Percentiles rank a stretch among this genome's conserved stretches.
Evolutionary conservation across 1,140 invertebrate species (phyloP).

Genomic region (Gryon sp.): DNA sequence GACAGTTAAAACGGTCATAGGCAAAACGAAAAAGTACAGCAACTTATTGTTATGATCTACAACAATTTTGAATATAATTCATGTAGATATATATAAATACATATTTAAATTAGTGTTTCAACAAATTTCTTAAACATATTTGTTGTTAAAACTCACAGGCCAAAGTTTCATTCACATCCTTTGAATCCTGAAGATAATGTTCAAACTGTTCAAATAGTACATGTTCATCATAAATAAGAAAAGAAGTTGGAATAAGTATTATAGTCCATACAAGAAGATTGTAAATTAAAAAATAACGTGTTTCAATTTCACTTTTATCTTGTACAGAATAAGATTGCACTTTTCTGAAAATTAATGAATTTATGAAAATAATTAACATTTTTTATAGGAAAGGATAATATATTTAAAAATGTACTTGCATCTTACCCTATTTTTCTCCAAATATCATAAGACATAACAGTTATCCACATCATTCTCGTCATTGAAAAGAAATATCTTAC

Average conservation of each 20-base stretch:
- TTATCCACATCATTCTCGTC: background rate
- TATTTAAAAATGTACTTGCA: background rate
- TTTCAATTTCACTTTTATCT: background rate
- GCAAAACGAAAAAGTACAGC: background rate
- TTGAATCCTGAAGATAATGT: no score
- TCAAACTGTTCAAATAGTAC: no score
- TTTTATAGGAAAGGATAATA: no score
- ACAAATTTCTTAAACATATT: no score
- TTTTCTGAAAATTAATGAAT: background rate
- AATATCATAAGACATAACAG: slow-evolving; percentile 13
- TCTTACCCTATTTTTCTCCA: slow-evolving; percentile 26
- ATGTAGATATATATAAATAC: no score
- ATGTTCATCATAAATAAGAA: slow-evolving; percentile 6
- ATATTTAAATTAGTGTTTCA: background rate
- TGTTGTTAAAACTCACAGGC: no score
- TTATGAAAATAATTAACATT: background rate
- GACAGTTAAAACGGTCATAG: background rate
- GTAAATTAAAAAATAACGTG: slow-evolving; percentile 2
- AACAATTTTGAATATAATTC: background rate
- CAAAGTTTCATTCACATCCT: no score
- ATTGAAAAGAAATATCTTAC: slow-evolving; percentile 9
- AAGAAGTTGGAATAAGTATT: background rate
- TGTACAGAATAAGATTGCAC: background rate
- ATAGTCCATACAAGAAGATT: background rate
- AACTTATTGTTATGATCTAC: slow-evolving; percentile 14